These are phyloP conservation scores for Periophthalmus magnuspinnatus DNA, from an alignment of 2,797 vertebrate genomes.

Conservation along the genomic window DNA sequence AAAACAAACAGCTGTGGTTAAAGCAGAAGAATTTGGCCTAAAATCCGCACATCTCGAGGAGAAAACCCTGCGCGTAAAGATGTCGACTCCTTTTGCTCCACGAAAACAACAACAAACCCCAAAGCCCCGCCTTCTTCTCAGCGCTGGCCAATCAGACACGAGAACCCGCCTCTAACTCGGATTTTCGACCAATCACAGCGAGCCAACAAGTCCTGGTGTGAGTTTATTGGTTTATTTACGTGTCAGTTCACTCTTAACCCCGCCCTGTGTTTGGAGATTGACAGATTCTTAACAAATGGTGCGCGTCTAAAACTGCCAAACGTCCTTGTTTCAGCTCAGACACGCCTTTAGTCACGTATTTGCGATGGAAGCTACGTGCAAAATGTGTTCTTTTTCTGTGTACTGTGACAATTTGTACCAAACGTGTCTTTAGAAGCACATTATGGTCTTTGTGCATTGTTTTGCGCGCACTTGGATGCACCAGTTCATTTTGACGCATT, in stretches of 20 bases:
- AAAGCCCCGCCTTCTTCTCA: constrained; percentile 26
- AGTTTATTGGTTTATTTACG: constrained; percentile 38
- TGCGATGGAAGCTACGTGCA: constrained; percentile 38
- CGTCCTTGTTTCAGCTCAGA: constrained; percentile 1
- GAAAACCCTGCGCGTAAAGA: constrained; percentile 50
- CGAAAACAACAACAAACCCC: constrained; percentile 75
- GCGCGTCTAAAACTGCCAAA: constrained; percentile 13
- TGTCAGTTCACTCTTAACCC: not conserved
- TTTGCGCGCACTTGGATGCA: not conserved
- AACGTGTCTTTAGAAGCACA: constrained; percentile 3
- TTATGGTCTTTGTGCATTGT: not conserved
- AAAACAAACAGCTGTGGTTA: not conserved
- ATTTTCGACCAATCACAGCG: constrained; percentile 19
- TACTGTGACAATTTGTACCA: constrained; percentile 17
- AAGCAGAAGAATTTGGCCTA: not conserved
- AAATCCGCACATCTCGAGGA: not conserved
- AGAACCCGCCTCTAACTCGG: not conserved
- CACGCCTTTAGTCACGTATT: constrained; percentile 12
- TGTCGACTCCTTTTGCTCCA: constrained; percentile 63
- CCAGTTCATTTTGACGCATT: not conserved
- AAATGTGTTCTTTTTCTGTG: constrained; percentile 3
- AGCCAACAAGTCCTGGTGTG: not conserved
- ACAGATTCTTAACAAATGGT: constrained; percentile 38
- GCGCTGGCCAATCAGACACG: constrained; percentile 53
- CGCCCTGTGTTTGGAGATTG: constrained; percentile 1